Percentiles rank a stretch among this genome's conserved stretches.
Conservation (phyloP, 2,888 invertebrate species). For the Linnaemya vulpina region DNA sequence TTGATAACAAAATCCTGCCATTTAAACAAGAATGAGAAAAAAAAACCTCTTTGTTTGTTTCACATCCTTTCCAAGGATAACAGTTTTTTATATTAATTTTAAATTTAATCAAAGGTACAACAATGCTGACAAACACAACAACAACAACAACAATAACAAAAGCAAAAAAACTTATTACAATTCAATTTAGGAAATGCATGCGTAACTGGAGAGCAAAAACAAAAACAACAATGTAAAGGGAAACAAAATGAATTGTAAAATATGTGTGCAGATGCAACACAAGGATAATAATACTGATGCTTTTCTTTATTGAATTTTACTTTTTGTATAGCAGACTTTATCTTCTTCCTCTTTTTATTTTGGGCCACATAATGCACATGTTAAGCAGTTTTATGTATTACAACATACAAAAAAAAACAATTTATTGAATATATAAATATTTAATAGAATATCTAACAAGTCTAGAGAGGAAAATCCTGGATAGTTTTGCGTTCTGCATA, state of each 20-base stretch:
- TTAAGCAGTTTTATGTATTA: constrained; percentile 50
- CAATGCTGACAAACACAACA: not conserved
- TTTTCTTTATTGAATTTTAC: not conserved
- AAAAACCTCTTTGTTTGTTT: constrained; percentile 1
- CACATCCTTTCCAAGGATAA: constrained; percentile 26
- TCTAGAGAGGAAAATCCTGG: constrained; percentile 24
- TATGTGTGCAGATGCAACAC: constrained; percentile 13
- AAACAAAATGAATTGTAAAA: constrained; percentile 16
- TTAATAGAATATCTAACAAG: constrained; percentile 75
- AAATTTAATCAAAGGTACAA: constrained; percentile 51
- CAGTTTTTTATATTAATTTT: constrained; percentile 18
- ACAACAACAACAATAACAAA: too few species aligned
- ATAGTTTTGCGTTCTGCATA: constrained; percentile 56
- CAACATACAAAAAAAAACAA: constrained; percentile 71
- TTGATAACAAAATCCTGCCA: not conserved
- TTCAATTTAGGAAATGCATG: constrained; percentile 70
- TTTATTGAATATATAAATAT: constrained; percentile 83
- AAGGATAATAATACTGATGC: constrained; percentile 29
- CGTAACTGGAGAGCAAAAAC: constrained; percentile 41
- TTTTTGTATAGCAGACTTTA: constrained; percentile 6
- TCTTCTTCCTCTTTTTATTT: not conserved
- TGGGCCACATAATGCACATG: constrained; percentile 21
- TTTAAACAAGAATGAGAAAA: not conserved
- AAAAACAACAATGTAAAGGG: constrained; percentile 14
- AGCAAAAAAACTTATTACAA: constrained; percentile 57